These are phyloP conservation scores for Notodonta ziczac DNA, from an alignment of 2,888 invertebrate species.

Conservation along the genomic window DNA sequence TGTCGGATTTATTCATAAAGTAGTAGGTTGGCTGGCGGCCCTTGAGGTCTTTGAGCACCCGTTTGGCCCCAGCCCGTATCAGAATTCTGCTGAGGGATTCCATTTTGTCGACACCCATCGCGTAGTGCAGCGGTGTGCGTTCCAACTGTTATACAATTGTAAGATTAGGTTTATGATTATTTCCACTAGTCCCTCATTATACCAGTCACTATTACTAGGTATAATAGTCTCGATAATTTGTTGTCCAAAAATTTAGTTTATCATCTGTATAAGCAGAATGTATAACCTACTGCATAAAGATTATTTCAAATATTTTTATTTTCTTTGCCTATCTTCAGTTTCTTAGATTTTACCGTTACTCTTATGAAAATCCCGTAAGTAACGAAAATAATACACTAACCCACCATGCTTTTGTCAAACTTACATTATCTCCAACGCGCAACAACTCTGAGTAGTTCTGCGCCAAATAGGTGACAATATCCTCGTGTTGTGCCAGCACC, in stretches of 20 bases:
- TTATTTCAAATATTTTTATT: no score
- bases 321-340: no score
- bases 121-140: slow-evolving; percentile 94
- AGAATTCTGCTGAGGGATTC: slow-evolving; percentile 92
- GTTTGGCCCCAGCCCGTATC: slow-evolving; percentile 92
- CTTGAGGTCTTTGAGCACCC: slow-evolving; percentile 93
- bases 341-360: no score
- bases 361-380: no score
- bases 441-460: slow-evolving; percentile 89
- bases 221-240: no score
- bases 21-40: slow-evolving; percentile 96
- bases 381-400: no score
- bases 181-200: no score
- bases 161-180: no score
- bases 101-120: slow-evolving; percentile 94
- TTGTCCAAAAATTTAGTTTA: neutral
- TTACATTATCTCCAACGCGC: slow-evolving; percentile 93
- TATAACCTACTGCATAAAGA: no score
- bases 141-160: slow-evolving; percentile 87
- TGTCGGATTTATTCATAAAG: slow-evolving; percentile 96
- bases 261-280: no score
- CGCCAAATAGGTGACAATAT: slow-evolving; percentile 91
- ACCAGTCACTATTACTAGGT: no score
- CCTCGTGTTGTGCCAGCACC: slow-evolving; percentile 92
- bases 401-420: slow-evolving; percentile 39